Percentiles rank a stretch among this genome's conserved stretches.
phyloP scores from a whole-genome alignment of 2,888 invertebrate genomes.

The Megamerina dolium region DNA sequence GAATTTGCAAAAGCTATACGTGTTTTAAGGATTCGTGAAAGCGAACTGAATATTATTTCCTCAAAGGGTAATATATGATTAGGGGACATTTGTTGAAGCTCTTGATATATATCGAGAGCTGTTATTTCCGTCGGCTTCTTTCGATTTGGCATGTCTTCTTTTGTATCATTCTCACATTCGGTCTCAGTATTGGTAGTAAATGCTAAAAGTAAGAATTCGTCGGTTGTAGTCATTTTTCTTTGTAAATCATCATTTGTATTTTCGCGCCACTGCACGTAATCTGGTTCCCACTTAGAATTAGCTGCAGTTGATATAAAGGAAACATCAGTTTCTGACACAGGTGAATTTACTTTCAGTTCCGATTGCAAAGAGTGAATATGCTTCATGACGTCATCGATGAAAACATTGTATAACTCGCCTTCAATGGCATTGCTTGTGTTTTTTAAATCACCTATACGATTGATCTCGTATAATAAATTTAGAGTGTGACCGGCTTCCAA shows the following conservation, averaged over 20 bases:
- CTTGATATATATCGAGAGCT: conserved; percentile 25
- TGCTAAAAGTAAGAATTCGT: conserved; percentile 33
- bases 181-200: conserved; percentile 32
- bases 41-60: conserved; percentile 45
- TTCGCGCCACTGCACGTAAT: not conserved
- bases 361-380: conserved; percentile 23
- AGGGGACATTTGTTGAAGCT: conserved; percentile 9
- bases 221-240: conserved; percentile 27
- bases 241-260: conserved; percentile 9
- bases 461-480: conserved; percentile 37
- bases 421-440: conserved; percentile 28
- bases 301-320: not conserved
- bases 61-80: conserved; percentile 44
- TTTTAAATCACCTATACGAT: conserved; percentile 38
- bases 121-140: not conserved
- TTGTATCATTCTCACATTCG: too few relatives aligned
- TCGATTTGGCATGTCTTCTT: too few relatives aligned
- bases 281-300: not conserved
- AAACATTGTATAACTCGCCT: conserved; percentile 30
- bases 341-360: too few relatives aligned
- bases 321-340: too few relatives aligned
- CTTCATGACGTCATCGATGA: conserved; percentile 28
- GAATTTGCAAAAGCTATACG: conserved; percentile 47
- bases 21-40: conserved; percentile 48
- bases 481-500: conserved; percentile 42